These are phyloP conservation scores for Drosophila greeni DNA, from an alignment of 2,888 invertebrate species.

Conservation along the genomic window DNA sequence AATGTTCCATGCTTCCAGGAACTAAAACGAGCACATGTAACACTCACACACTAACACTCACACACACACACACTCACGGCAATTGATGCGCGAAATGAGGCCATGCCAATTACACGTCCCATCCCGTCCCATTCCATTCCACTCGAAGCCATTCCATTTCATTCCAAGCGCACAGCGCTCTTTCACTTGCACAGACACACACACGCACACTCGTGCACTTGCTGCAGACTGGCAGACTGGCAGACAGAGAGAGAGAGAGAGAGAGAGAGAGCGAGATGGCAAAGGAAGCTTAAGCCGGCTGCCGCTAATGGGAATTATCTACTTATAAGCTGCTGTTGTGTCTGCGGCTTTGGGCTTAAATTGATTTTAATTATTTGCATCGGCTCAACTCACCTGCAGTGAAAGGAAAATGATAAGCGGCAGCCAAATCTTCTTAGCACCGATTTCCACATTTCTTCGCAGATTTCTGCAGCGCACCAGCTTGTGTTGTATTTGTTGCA, in stretches of 20 bases:
- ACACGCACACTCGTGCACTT: conserved; percentile 9
- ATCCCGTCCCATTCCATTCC: conserved; percentile 25
- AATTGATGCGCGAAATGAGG: conserved; percentile 35
- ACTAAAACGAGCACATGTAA: conserved; percentile 30
- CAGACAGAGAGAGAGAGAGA: neutral
- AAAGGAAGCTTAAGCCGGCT: conserved; percentile 31
- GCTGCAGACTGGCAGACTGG: conserved; percentile 24
- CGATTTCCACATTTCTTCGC: conserved; percentile 50
- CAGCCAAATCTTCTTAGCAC: conserved; percentile 76
- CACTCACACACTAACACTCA: conserved; percentile 5
- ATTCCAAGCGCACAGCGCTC: conserved; percentile 23
- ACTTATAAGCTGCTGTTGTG: conserved; percentile 41
- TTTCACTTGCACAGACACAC: conserved; percentile 27
- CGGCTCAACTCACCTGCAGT: conserved; percentile 74
- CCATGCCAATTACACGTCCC: conserved; percentile 40
- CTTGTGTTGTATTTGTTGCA: conserved; percentile 27
- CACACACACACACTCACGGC: neutral
- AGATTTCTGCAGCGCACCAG: conserved; percentile 34
- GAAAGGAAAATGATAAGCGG: conserved; percentile 76
- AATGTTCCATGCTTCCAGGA: conserved; percentile 28
- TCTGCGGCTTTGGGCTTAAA: conserved; percentile 43
- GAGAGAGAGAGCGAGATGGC: neutral
- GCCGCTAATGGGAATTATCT: conserved; percentile 43
- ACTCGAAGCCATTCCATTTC: conserved; percentile 25
- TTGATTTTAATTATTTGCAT: conserved; percentile 53